Evolutionary conservation across 2,113 vertebrate genomes (phyloP).

Genomic region (Chloroceryle aenea): DNA sequence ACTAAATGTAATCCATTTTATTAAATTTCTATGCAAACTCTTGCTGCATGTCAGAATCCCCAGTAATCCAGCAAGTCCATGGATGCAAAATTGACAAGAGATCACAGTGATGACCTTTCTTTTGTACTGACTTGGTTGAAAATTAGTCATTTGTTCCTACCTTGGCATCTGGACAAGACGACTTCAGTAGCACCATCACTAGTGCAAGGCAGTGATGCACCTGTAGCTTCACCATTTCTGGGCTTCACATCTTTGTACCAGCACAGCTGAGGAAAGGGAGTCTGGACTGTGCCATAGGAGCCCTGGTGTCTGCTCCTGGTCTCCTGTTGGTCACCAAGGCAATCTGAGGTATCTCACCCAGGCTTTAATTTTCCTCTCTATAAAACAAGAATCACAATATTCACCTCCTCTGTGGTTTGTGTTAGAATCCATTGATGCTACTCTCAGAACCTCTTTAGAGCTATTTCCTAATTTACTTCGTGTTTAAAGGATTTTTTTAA

Average conservation of each 20-base stretch:
- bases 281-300: accelerated
- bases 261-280: not conserved
- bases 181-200: accelerated
- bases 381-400: not conserved
- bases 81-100: not conserved
- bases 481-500: not conserved
- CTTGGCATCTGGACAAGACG: accelerated
- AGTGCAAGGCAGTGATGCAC: not conserved
- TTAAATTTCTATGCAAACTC: not conserved
- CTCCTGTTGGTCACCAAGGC: accelerated
- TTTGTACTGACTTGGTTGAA: accelerated
- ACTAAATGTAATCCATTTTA: not conserved
- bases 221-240: accelerated
- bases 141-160: not conserved
- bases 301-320: not conserved
- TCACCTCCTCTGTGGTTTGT: not conserved
- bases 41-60: not conserved
- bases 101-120: too few relatives aligned
- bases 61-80: not conserved
- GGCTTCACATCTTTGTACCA: not conserved
- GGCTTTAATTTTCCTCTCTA: not conserved
- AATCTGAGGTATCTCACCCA: not conserved
- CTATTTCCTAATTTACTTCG: not conserved
- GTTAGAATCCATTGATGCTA: not conserved
- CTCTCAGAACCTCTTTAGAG: not conserved